Base-by-base conservation (phyloP, 1,140 invertebrate species). In the Lysiphlebus fabarum region DNA sequence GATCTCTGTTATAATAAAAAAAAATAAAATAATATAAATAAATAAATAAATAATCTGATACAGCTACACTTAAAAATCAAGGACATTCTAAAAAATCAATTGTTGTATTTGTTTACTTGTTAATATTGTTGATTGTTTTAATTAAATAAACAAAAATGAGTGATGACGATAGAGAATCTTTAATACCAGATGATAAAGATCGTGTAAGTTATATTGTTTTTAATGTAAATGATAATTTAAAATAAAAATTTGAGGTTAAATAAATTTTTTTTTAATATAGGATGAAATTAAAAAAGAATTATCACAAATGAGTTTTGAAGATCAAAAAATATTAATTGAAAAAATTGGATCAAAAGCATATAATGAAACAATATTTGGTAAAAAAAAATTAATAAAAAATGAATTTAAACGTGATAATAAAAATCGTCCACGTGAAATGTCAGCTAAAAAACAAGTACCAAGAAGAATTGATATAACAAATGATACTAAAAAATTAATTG, bases 241-340 rank as follows among this genome's bases (percentile, higher is more conserved):
- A 33, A n/a, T n/a, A n/a, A 37, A 57, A 34, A 6, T 49, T 40
- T 42, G 34, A 17, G n/a, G 48, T 50, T 42, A 54, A 42, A 8
- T 47, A 26, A 40, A 33, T 58, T 53, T 53, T 26, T 43, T 47
- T 42, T 0, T 43, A 49, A 61, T 55, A 47, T 26, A 26, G 17
- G 17, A 26, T 26, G 17, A 26, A 2, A 26, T 26, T 26, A 26
- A 1, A 26, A 26, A 75, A 17, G 82, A 89, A 67, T 66, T 90
- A 48, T 85, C 86, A 4, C 73, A 81, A 10, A 82, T 92, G 81
- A 87, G 87, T 49, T 91, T 92, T 71, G 89, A 90, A 73, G 86
- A 92, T 68, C 76, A 92, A 6, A 84, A 90, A 74, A 88, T 90
- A 70, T 68, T 94, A 1, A 92, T 92, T 74, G 86, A 91, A 59